Percentiles rank a stretch among this genome's conserved stretches.
Conservation (phyloP, 2,888 invertebrate genomes). For the Poecilus cupreus region DNA sequence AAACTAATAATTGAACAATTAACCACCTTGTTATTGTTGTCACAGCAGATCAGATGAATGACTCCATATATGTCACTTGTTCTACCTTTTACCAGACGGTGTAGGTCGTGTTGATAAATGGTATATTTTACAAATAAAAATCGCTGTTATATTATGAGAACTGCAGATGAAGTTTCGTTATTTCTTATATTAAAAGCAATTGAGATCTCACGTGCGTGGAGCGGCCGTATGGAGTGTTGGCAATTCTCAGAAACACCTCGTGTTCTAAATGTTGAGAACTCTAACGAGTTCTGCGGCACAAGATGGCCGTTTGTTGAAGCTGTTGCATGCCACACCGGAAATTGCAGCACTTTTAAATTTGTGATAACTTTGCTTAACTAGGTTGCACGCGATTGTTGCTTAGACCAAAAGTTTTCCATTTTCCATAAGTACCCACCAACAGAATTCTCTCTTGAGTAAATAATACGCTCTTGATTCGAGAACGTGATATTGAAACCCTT, state of each 20-base stretch:
- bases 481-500: neutral
- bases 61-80: too few species aligned
- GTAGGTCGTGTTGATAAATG: too few species aligned
- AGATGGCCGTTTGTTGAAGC: slow-evolving; percentile 23
- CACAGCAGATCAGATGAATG: too few species aligned
- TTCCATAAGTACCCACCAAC: slow-evolving; percentile 34
- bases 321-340: slow-evolving; percentile 41
- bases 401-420: slow-evolving; percentile 32
- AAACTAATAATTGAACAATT: too few species aligned
- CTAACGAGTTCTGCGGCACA: slow-evolving; percentile 23
- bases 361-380: slow-evolving; percentile 44
- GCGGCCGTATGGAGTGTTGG: too few species aligned
- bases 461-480: slow-evolving; percentile 20
- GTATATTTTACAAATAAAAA: too few species aligned
- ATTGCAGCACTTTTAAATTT: slow-evolving; percentile 47
- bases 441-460: slow-evolving; percentile 13
- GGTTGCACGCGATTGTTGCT: slow-evolving; percentile 44
- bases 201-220: neutral
- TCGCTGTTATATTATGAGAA: too few species aligned
- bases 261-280: neutral
- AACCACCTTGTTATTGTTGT: too few species aligned
- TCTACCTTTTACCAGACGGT: too few species aligned
- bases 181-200: neutral
- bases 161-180: too few species aligned
- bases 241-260: neutral